Base-by-base conservation (phyloP, 2,113 vertebrate genomes). In the Pontoporia blainvillei region DNA sequence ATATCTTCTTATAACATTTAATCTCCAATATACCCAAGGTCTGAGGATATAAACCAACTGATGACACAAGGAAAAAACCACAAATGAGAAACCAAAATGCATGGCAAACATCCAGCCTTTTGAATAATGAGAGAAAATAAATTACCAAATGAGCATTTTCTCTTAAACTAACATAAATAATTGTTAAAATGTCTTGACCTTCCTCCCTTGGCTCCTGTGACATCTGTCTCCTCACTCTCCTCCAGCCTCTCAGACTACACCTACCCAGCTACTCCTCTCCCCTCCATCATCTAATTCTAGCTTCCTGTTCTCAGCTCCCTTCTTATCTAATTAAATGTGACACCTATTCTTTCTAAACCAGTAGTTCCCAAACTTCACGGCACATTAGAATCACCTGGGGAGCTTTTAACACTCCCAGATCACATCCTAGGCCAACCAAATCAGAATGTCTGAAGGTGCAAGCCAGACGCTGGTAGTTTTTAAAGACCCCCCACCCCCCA, bases 41-140 rank as follows among this genome's bases (percentile, higher is more conserved):
- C 67, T 27, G 75, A 83, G 3, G 18, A 86, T 49, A 90, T 61
- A 86, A 86, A 94, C 34, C 52, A 87, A 66, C 39, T 41, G 36
- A 41, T 87, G 34, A 34, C 25, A 18, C 10, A 34, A 87, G 57
- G 66, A 75, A 36, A 62, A 71, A 64, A 82, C 81, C 76, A n/a
- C 44, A 73, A 81, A 66, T 36, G 69, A 64, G 52, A 79, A 96
- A 78, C 25, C 31, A 93, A 86, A 92, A 66, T 52, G 14, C 17
- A 67, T 15, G 52, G 12, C 18, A 93, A 96, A 84, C 44, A 85
- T 18, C 46, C 23, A 93, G 34, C 4, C 36, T 83, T 57, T 71
- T 31, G 18, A 92, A 83, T 69, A 94, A 67, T n/a, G 29, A 90
- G 36, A 95, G 73, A 87, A 54, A 81, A 76, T 46, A 62, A 95